A percentile compares a stretch with the other conserved stretches of the same genome.
These are phyloP conservation scores for Bombus huntii DNA, from an alignment of 1,140 invertebrate genomes.

Conservation along the genomic window DNA sequence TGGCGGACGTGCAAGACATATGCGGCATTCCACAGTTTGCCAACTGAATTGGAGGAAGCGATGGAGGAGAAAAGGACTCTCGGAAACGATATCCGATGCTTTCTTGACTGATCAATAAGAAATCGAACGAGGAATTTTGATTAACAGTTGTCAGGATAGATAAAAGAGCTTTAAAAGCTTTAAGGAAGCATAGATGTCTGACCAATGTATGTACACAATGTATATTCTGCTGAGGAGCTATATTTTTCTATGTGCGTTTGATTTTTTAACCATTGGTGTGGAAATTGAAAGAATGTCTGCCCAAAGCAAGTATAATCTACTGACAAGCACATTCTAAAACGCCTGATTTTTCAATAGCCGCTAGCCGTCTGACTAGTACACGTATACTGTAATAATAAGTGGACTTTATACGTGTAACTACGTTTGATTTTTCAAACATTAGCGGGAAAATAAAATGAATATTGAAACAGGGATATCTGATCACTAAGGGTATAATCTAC, in stretches of 20 bases:
- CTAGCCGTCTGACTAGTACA: too few species aligned
- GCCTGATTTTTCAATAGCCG: too few species aligned
- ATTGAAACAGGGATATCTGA: too few species aligned
- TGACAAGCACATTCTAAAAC: too few species aligned
- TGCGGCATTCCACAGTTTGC: constrained; percentile 5
- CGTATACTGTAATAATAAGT: too few species aligned
- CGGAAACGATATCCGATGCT: too few species aligned
- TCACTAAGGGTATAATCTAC: too few species aligned
- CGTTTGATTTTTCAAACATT: too few species aligned
- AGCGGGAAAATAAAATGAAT: too few species aligned
- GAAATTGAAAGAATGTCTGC: not conserved
- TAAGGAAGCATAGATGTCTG: not conserved
- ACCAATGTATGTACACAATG: not conserved
- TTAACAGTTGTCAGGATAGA: not conserved
- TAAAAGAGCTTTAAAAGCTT: not conserved
- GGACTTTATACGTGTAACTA: too few species aligned
- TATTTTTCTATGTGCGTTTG: not conserved
- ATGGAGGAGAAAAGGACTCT: not conserved
- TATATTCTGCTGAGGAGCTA: too few species aligned
- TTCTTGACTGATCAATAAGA: not conserved
- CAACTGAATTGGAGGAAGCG: constrained; percentile 49
- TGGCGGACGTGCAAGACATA: constrained; percentile 17
- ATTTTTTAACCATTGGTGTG: not conserved
- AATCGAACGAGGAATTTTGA: not conserved
- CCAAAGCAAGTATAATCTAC: too few species aligned